Evolutionary conservation across 2,888 invertebrate genomes (phyloP), one percentile per base, ranked within the genome.

Genomic region (Aphodius sticticus): DNA sequence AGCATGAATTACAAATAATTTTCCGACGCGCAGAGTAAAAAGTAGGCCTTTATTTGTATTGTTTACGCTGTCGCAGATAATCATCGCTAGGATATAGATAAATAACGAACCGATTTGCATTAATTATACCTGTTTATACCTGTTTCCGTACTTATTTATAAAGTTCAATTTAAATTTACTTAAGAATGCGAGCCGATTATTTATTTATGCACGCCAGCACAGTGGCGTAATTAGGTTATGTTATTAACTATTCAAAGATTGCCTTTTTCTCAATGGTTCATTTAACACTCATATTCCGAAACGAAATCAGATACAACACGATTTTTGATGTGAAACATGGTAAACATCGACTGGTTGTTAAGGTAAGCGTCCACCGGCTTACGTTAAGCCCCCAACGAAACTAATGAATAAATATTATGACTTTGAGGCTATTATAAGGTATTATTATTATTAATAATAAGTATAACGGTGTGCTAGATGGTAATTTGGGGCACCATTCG

Each of bases 1-100:
- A 12, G 12, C 12, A 53, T 53, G 12, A 74, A 74, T 74, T 74
- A 36, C 74, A 36, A 36, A 74, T 74, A 74, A 74, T 74, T 74
- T 74, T 36, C 74, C 74, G 16, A 9, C 35, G 36, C 26, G 7
- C 26, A 6, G 74, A 36, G 37, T 74, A 74, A 74, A 74, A 74
- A 74, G 53, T 53, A 2, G 6, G 53, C 53, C 7, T 53, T 53
- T 53, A 53, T 53, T 53, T 53, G 53, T 53, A 53, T 53, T 53
- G 53, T 53, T 53, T 53, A 53, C 53, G 53, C 12, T 12, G 53
- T 53, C 6, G 7, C 6, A 3, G 53, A 53, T 26, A 26, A 53
- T 53, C 53, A 12, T 12, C 53, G 53, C 53, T 53, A 12, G 1
- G 53, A 53, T 53, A 53, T 53, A 53, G 4, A 53, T 53, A 53